Evolutionary conservation across 2,113 vertebrate genomes (phyloP).

Genomic region (Gymnogyps californianus): DNA sequence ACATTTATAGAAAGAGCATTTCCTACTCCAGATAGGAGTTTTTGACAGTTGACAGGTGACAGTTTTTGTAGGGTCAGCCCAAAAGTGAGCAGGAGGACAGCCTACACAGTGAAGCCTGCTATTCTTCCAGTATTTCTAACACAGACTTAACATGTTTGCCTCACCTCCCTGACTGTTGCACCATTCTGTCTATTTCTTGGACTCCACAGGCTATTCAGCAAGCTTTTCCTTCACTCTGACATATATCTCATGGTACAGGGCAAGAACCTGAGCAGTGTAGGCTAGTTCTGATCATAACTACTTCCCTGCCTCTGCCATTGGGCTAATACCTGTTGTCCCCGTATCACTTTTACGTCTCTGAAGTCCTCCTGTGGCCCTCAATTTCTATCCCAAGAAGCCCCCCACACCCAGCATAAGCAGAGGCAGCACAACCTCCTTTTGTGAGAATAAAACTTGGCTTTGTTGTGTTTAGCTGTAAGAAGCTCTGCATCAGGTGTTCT

Average conservation of each 20-base stretch:
- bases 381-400: fast-evolving
- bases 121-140: not conserved
- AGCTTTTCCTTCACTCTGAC: not conserved
- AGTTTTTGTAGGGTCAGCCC: not conserved
- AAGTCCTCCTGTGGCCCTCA: not conserved
- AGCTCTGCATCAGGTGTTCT: not conserved
- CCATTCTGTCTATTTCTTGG: not conserved
- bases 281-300: not conserved
- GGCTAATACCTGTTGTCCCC: not conserved
- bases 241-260: not conserved
- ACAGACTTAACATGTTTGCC: not conserved
- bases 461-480: not conserved
- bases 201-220: not conserved
- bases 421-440: not conserved
- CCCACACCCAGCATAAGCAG: not conserved
- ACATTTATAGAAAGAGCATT: not conserved
- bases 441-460: not conserved
- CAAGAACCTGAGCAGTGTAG: not conserved
- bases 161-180: not conserved
- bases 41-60: not conserved
- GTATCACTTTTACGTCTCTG: not conserved
- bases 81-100: not conserved
- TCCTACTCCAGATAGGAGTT: not conserved
- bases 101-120: not conserved
- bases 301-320: not conserved